phyloP scores from a whole-genome alignment of 2,888 invertebrate species.

The Cepaea hortensis region DNA sequence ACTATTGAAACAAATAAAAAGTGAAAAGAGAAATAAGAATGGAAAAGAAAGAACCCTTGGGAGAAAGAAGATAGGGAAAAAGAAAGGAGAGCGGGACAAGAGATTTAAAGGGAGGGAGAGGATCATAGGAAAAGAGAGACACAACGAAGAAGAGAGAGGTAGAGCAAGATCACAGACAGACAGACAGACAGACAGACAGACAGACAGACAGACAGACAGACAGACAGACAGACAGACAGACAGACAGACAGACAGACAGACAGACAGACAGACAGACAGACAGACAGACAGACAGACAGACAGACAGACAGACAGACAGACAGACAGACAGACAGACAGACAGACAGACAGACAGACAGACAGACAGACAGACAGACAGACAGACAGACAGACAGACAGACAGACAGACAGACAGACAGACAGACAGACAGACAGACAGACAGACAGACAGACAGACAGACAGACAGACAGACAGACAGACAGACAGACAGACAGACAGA shows the following conservation, averaged over 20 bases:
- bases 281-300: background rate
- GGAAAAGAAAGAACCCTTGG: too few species aligned
- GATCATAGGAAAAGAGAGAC: background rate
- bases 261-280: background rate
- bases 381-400: background rate
- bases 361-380: background rate
- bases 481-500: background rate
- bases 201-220: background rate
- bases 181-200: background rate
- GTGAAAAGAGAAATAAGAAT: too few species aligned
- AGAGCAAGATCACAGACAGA: too few species aligned
- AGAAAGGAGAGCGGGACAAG: background rate
- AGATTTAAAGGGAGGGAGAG: too few species aligned
- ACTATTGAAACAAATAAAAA: too few species aligned
- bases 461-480: background rate
- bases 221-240: background rate
- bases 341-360: background rate
- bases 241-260: background rate
- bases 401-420: too few species aligned
- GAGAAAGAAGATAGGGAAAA: background rate
- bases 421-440: too few species aligned
- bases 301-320: too few species aligned
- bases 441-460: too few species aligned
- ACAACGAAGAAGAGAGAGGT: background rate
- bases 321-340: slow-evolving; percentile 6